Evolutionary conservation across 2,797 vertebrate species (phyloP), one percentile per base, ranked within the genome.

Genomic region (Lophius americanus): DNA sequence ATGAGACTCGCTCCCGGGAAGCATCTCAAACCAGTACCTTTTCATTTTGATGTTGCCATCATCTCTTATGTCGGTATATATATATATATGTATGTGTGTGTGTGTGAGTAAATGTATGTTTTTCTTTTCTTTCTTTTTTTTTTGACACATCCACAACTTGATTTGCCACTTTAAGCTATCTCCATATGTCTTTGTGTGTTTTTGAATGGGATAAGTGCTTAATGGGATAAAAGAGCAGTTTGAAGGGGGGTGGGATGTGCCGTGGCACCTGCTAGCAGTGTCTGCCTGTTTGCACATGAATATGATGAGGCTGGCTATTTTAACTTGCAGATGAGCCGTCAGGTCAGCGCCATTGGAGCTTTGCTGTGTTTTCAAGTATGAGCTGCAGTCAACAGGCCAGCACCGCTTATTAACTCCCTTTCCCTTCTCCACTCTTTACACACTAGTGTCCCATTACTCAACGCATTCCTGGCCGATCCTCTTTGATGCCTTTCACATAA

Each of bases 261-360:
- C 76, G 67, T 83, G 84, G 89, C 90, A 91, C 90, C 88, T 91
- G 88, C 90, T 87, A 86, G 89, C 88, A 70, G 81, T 75, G 68
- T 50, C 70, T 80, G 83, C 81, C 85, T 90, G 87, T 90, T 90
- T 89, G 83, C 89, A 88, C 87, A 91, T 91, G 88, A 92, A 92
- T 91, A 90, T 92, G 91, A 91, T 90, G 87, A 88, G 79, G 75
- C 80, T 80, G 81, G 85, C 82, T 92, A 71, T 89, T 92, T 93
- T 92, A 92, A 93, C 91, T 93, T 93, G 92, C 92, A 93, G 92
- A 93, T 93, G 90, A 93, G 90, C 89, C 82, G 79, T 79, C 86
- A 81, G 89, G 88, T 92, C 88, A 91, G 84, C 75, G 76, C 81
- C 79, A 58, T 84, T 81, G 82, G 80, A 82, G 85, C 87, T 85